Conservation (phyloP, 1,140 invertebrate genomes). For the Drosophila busckii region DNA sequence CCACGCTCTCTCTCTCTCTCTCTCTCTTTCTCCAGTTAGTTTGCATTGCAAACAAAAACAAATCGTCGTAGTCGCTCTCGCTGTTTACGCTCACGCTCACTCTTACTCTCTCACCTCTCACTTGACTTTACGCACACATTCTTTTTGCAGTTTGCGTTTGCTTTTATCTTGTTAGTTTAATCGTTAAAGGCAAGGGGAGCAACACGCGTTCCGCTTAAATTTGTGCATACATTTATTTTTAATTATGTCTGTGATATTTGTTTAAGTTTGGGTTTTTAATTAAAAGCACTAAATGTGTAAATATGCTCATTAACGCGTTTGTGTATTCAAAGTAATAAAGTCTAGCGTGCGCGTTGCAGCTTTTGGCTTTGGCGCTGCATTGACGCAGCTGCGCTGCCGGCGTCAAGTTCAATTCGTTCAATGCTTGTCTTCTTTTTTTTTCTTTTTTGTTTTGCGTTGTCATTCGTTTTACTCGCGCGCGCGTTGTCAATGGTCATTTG, state of each 20-base stretch:
- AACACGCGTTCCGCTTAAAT: neutral
- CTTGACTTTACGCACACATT: too few relatives aligned
- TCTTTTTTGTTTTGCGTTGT: slow-evolving; percentile 8
- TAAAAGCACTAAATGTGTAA: slow-evolving; percentile 57
- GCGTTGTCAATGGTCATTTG: slow-evolving; percentile 2
- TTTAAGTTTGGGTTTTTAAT: slow-evolving; percentile 62
- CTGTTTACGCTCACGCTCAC: too few relatives aligned
- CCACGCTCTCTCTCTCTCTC: too few relatives aligned
- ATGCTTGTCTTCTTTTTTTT: neutral
- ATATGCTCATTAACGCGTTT: slow-evolving; percentile 42
- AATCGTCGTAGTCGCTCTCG: too few relatives aligned
- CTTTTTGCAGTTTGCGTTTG: too few relatives aligned
- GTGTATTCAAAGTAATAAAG: slow-evolving; percentile 32
- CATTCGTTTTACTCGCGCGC: slow-evolving; percentile 6
- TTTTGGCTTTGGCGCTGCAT: slow-evolving; percentile 2
- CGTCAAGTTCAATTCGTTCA: slow-evolving; percentile 9
- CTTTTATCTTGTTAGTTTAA: too few relatives aligned
- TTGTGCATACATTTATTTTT: neutral
- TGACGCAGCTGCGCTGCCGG: slow-evolving; percentile 8
- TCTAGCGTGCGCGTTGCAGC: slow-evolving; percentile 6
- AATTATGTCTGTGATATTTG: slow-evolving; percentile 27
- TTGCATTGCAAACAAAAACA: too few relatives aligned
- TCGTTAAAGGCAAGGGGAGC: too few relatives aligned
- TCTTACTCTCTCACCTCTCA: too few relatives aligned
- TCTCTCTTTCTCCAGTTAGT: too few relatives aligned